Evolutionary conservation across 2,113 vertebrate genomes (phyloP), one percentile per base, ranked within the genome.

Genomic region (Sorex fumeus): DNA sequence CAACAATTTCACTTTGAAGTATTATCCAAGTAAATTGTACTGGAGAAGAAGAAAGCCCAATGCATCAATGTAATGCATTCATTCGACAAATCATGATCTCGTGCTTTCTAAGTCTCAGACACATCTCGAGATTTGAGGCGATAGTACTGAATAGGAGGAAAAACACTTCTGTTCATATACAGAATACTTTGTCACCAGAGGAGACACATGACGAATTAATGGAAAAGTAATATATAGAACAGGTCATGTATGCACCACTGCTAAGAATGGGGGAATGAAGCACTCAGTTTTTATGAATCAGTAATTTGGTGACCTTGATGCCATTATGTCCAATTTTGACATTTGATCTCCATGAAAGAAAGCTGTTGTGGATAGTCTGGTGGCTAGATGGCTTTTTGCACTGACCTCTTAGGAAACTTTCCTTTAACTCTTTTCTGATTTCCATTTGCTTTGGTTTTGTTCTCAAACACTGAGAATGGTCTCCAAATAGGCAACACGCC

Each of bases 401-500:
- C 66, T 45, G 28, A 67, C 6, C 36, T 62, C 34, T 2, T 19
- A 30, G 7, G 60, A 67, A 66, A 72, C n/a, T 93, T 69, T 70
- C n/a, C 36, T 70, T 71, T 60, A 91, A 66, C 71, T 74, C 9
- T n/a, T 62, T 66, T 76, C 53, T 72, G 30, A 28, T 50, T 91
- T 83, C 23, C 8, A 45, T 72, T 84, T 64, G 11, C 6, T 76
- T 82, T 72, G 66, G 57, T 60, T 60, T 53, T 6, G 57, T 60
- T 81, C 32, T 57, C 79, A 25, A 88, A 85, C 66, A 60, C 66
- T 88, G 50, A 90, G 69, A 75, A 80, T 40, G 45, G 28, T 53
- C 66, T 91, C 47, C 45, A 45, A 3, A 1, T 1, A 66, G 94
- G 93, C 89, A 85, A 36, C 4, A 21, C 40, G 94, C 94, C 92